Percentiles rank a stretch among this genome's conserved stretches.
These are phyloP conservation scores for Myoxocephalus aenaeus DNA, from an alignment of 2,797 vertebrate species.

Conservation along the genomic window DNA sequence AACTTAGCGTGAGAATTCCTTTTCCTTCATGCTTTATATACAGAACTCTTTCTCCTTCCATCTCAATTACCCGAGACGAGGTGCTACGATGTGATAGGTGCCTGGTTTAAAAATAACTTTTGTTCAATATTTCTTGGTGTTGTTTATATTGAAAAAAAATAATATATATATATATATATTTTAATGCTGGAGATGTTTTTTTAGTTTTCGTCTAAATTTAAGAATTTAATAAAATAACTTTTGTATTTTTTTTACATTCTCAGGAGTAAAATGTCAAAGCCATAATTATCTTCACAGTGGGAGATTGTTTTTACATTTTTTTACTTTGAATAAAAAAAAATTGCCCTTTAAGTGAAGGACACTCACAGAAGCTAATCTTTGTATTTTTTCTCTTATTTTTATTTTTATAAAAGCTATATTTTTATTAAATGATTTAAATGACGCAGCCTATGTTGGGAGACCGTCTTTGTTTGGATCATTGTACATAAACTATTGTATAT, in stretches of 20 bases:
- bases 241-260: background rate
- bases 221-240: background rate
- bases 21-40: background rate
- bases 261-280: background rate
- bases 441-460: background rate
- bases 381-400: too few species aligned
- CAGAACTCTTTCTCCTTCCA: background rate
- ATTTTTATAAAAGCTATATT: background rate
- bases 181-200: background rate
- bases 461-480: background rate
- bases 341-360: too few species aligned
- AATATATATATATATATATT: too few species aligned
- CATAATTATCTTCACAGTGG: background rate
- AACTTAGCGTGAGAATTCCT: fast-evolving
- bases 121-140: background rate
- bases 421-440: background rate
- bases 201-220: background rate
- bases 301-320: background rate
- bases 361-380: too few species aligned
- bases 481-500: background rate
- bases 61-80: background rate
- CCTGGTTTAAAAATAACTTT: background rate
- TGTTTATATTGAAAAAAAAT: background rate
- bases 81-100: background rate
- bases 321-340: too few species aligned